These are phyloP conservation scores for Ophion ventricosus DNA, from an alignment of 2,888 invertebrate species.

Conservation along the genomic window DNA sequence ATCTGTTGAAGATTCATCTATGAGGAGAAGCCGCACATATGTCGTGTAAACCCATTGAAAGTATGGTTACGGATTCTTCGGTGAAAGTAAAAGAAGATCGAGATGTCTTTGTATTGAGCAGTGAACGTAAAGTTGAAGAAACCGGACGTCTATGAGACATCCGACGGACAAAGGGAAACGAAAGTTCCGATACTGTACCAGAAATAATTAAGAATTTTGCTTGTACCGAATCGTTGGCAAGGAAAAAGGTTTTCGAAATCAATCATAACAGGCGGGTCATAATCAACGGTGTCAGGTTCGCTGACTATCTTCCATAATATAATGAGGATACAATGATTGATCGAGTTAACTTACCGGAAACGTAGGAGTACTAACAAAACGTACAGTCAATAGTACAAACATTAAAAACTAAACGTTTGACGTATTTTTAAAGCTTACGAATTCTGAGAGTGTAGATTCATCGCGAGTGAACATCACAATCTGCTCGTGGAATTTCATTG, in stretches of 20 bases:
- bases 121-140: background rate
- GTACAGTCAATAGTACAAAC: background rate
- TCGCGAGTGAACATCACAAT: too few species aligned
- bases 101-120: background rate
- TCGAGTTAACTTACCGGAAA: background rate
- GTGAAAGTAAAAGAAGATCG: background rate
- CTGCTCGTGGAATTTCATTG: too few species aligned
- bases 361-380: background rate
- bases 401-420: background rate
- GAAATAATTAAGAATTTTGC: background rate
- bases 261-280: background rate
- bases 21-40: background rate
- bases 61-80: constrained; percentile 3
- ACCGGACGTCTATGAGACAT: background rate
- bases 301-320: background rate
- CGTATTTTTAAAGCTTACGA: too few species aligned
- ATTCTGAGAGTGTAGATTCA: too few species aligned
- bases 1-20: background rate
- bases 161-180: background rate
- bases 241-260: background rate
- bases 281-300: constrained; percentile 7
- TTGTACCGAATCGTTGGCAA: constrained; percentile 1
- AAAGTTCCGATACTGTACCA: constrained; percentile 2
- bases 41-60: constrained; percentile 2
- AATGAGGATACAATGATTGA: background rate